A percentile compares a stretch with the other conserved stretches of the same genome.
phyloP scores from a whole-genome alignment of 1,140 invertebrate genomes.

The Drosophila teissieri region DNA sequence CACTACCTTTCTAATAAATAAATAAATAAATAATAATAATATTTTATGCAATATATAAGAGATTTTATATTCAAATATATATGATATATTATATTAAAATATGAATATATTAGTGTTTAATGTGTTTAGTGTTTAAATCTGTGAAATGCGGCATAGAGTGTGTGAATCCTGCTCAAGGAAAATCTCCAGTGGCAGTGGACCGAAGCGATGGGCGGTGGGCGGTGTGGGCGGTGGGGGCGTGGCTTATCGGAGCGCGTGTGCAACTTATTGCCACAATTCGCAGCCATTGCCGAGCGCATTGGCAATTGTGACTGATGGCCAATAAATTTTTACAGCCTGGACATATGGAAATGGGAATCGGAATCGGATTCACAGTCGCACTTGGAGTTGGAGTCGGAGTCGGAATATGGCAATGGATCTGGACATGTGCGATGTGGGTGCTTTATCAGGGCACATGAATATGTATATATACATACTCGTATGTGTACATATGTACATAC shows the following conservation, averaged over 20 bases:
- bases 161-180: slow-evolving; percentile 1
- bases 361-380: neutral
- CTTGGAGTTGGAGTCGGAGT: no score
- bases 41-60: no score
- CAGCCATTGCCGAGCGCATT: slow-evolving; percentile 56
- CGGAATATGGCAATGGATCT: neutral
- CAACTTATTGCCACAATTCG: slow-evolving; percentile 76
- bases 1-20: no score
- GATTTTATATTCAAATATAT: no score
- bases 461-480: slow-evolving; percentile 12
- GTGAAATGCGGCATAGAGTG: neutral
- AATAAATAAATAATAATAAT: no score
- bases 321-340: slow-evolving; percentile 77
- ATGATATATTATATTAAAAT: no score
- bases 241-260: slow-evolving; percentile 66
- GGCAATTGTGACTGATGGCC: slow-evolving; percentile 80
- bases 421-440: slow-evolving; percentile 14
- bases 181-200: neutral
- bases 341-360: slow-evolving; percentile 41
- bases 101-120: no score
- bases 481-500: neutral
- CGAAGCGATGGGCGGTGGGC: neutral
- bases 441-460: slow-evolving; percentile 32
- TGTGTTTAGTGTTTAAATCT: no score
- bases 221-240: neutral